Percentiles rank a stretch among this genome's conserved stretches.
Conservation (phyloP, 2,888 invertebrate genomes). For the Bhutanitis thaidina region DNA sequence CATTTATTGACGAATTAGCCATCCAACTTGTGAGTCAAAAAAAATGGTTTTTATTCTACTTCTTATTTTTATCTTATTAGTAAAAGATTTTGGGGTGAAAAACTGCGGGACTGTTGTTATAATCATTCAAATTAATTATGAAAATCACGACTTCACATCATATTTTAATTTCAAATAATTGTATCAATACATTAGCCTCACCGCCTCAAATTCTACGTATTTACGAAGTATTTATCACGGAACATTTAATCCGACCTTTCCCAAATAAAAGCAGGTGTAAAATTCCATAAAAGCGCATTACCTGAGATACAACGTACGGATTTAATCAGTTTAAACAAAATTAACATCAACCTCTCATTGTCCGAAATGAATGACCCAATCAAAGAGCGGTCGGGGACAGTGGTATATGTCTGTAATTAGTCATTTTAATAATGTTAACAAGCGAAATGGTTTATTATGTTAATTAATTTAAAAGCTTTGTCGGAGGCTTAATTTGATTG, state of each 20-base stretch:
- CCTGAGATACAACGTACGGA: neutral
- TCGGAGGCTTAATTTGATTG: neutral
- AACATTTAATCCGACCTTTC: slow-evolving; percentile 3
- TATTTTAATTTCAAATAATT: too few relatives aligned
- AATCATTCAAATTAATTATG: too few relatives aligned
- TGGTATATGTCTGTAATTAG: slow-evolving; percentile 16
- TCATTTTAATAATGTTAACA: slow-evolving; percentile 16
- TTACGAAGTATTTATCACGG: slow-evolving; percentile 6
- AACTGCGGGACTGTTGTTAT: too few relatives aligned
- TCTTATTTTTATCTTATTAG: too few relatives aligned
- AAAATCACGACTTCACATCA: too few relatives aligned
- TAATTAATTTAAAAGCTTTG: slow-evolving; percentile 7
- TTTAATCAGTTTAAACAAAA: slow-evolving; percentile 18
- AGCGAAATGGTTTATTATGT: slow-evolving; percentile 5
- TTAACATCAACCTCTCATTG: slow-evolving; percentile 13
- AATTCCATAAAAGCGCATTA: slow-evolving; percentile 13
- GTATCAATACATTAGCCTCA: neutral
- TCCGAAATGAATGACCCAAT: slow-evolving; percentile 14
- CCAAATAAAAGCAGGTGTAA: slow-evolving; percentile 13
- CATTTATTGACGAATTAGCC: too few relatives aligned
- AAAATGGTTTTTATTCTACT: too few relatives aligned
- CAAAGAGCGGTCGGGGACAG: slow-evolving; percentile 15
- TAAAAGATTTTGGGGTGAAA: too few relatives aligned
- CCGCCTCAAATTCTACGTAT: neutral
- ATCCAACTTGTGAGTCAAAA: too few relatives aligned